Conservation (phyloP, 2,113 vertebrate species). For the Corapipo altera region DNA sequence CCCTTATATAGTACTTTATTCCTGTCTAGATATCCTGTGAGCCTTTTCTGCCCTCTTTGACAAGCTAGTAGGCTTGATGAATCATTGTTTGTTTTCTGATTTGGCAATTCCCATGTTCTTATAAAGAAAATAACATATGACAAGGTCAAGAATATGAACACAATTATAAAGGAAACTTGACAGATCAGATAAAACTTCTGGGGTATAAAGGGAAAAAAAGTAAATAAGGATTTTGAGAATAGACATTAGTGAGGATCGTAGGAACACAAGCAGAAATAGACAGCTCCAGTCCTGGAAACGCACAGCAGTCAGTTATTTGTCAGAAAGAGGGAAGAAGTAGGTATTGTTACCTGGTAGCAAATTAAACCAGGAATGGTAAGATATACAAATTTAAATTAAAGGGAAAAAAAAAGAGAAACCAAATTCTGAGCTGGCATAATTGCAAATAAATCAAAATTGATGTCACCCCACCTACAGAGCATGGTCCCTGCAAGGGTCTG, state of each 20-base stretch:
- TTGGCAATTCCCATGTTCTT: constrained; percentile 43
- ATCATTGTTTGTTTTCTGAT: constrained; percentile 54
- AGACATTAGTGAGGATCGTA: neutral
- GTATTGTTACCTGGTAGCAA: neutral
- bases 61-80: constrained; percentile 37
- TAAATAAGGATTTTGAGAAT: constrained; percentile 11
- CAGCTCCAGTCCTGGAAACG: neutral
- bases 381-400: neutral
- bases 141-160: constrained; percentile 52
- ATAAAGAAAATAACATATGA: constrained; percentile 40
- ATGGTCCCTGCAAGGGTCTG: neutral
- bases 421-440: neutral
- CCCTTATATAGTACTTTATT: neutral
- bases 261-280: neutral
- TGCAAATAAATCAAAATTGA: neutral
- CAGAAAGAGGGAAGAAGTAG: neutral
- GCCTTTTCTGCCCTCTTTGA: constrained; percentile 38
- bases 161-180: constrained; percentile 57
- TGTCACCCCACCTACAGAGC: neutral
- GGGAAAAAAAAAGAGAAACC: neutral
- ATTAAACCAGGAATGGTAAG: neutral
- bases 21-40: constrained; percentile 10
- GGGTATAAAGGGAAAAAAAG: neutral
- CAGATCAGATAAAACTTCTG: constrained; percentile 39
- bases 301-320: neutral